Evolutionary conservation across 2,113 vertebrate species (phyloP), one percentile per base, ranked within the genome.

Genomic region (Acrocephalus kingi): DNA sequence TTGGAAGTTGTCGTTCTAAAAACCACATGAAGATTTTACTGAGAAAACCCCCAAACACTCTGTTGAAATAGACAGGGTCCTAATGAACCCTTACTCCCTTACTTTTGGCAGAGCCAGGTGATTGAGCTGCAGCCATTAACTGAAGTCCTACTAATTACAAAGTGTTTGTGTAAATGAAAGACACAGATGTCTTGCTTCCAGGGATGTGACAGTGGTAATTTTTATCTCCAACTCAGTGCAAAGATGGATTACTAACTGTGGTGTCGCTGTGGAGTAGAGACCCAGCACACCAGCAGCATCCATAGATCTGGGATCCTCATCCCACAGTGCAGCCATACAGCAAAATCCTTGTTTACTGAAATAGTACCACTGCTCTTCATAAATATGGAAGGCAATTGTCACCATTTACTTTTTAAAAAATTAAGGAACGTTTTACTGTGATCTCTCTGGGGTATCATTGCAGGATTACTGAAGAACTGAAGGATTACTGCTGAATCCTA

Each of bases 1-100:
- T 96, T 96, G 61, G 76, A 95, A 86, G 62, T 94, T 93, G 75
- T 82, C 24, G 5, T 94, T 95, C 46, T 92, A 84, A 97, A 96
- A 93, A 61, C 10, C 69, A 23, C 66, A 73, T 54, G 64, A 82
- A 67, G 89, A 86, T 69, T 95, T 51, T 82, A 77, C 41, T 68
- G 80, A 73, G 52, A 92, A 91, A 91, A 82, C 3, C 3, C 43
- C 75, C 24, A 66, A 89, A 76, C 13, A 51, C 46, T 82, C 51
- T 83, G 41, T 33, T 87, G 74, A 85, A 87, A 88, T 9, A 80
- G 63, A 13, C 11, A 33, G 28, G 35, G 28, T 81, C 68, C 68
- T 76, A 84, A 82, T 25, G 48, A 94, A 78, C 14, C 49, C 72
- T 74, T 84, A 56, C 49, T 89, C 49, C n/a, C n/a, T n/a, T n/a